A percentile compares a stretch with the other conserved stretches of the same genome.
Evolutionary conservation across 2,797 vertebrate genomes (phyloP).

Genomic region (Cryptoprocta ferox): DNA sequence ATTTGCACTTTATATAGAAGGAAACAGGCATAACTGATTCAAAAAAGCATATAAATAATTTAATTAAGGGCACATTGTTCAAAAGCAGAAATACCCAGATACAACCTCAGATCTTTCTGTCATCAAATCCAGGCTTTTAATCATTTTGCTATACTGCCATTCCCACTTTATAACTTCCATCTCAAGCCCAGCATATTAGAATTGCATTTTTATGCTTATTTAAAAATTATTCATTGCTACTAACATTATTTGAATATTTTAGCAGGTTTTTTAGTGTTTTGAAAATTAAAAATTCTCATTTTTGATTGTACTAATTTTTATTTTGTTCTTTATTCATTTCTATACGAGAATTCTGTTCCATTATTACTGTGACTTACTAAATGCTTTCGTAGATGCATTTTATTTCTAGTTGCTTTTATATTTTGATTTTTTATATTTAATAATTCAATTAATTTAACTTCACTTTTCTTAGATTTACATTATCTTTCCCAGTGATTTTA

Average conservation of each 20-base stretch:
- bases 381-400: not conserved
- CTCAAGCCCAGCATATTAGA: not conserved
- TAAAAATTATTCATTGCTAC: not conserved
- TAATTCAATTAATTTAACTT: not conserved
- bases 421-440: not conserved
- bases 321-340: not conserved
- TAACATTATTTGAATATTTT: slow-evolving; percentile 31
- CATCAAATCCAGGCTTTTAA: slow-evolving; percentile 11
- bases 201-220: not conserved
- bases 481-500: slow-evolving; percentile 6
- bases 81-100: not conserved
- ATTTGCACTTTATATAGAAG: not conserved
- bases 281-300: not conserved
- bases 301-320: not conserved
- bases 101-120: not conserved
- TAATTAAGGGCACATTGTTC: not conserved
- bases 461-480: not conserved
- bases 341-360: not conserved
- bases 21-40: not conserved
- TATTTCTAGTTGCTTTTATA: not conserved
- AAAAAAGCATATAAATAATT: not conserved
- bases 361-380: not conserved
- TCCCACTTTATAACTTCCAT: not conserved
- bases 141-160: not conserved
- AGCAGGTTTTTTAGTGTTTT: not conserved